Conservation (phyloP, 2,888 invertebrate species). For the Drosophila borborema region DNA sequence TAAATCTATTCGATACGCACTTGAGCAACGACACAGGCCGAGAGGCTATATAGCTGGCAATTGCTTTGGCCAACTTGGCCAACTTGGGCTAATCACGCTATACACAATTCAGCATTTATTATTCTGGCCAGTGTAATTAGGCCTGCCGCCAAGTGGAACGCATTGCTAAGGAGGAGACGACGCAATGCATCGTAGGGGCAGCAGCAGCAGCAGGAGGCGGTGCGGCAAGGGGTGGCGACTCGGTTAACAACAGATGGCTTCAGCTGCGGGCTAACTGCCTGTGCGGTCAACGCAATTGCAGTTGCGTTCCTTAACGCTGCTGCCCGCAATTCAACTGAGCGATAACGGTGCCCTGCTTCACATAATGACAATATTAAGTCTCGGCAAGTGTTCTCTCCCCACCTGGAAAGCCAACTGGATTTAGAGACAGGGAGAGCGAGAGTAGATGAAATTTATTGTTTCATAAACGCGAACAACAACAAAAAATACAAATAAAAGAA, state of each 20-base stretch:
- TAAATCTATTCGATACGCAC: slow-evolving; percentile 77
- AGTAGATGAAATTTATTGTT: slow-evolving; percentile 34
- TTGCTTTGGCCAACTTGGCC: slow-evolving; percentile 23
- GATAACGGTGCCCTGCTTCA: slow-evolving; percentile 39
- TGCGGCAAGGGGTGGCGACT: slow-evolving; percentile 5
- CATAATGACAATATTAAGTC: slow-evolving; percentile 69
- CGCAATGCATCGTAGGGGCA: background rate
- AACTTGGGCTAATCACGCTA: slow-evolving; percentile 62
- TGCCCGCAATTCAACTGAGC: slow-evolving; percentile 36
- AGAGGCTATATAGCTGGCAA: background rate
- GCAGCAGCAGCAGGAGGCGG: slow-evolving; percentile 7
- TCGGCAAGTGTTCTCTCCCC: background rate
- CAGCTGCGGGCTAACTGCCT: slow-evolving; percentile 25
- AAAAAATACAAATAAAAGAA: too few relatives aligned
- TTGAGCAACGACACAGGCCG: slow-evolving; percentile 51
- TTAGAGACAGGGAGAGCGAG: slow-evolving; percentile 1
- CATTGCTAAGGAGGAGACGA: slow-evolving; percentile 38
- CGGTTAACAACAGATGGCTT: slow-evolving; percentile 55
- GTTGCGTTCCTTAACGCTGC: slow-evolving; percentile 9
- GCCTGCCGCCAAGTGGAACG: slow-evolving; percentile 77
- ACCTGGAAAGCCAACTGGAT: background rate
- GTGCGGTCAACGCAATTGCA: slow-evolving; percentile 18
- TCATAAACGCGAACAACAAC: slow-evolving; percentile 25
- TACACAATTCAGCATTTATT: slow-evolving; percentile 54
- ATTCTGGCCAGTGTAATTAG: slow-evolving; percentile 71